Conservation (phyloP, 1,140 invertebrate genomes). For the Rhyzopertha dominica region DNA sequence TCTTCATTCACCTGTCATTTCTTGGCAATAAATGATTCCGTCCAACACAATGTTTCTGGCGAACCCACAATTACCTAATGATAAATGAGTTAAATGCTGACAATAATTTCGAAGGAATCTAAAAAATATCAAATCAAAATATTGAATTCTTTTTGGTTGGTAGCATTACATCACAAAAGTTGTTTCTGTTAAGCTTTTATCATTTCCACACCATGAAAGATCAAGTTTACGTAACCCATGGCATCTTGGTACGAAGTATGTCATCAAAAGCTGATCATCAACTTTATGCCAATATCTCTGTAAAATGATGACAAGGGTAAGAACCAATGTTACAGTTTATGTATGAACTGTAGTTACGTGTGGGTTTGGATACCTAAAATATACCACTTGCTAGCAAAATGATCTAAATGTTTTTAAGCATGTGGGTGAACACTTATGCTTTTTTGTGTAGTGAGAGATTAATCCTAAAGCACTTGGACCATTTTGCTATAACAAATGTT, state of each 20-base stretch:
- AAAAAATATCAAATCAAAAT: constrained; percentile 31
- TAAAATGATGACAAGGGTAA: too few species aligned
- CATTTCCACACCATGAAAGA: constrained; percentile 83
- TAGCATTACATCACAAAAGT: too few species aligned
- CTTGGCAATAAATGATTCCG: constrained; percentile 25
- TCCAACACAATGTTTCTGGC: constrained; percentile 22
- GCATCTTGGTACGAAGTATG: constrained; percentile 54
- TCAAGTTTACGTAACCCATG: constrained; percentile 71
- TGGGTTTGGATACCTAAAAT: too few species aligned
- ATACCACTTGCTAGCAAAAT: too few species aligned
- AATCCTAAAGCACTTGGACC: too few species aligned
- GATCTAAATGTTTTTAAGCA: too few species aligned
- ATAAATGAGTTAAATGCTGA: constrained; percentile 38
- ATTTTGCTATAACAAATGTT: too few species aligned
- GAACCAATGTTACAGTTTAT: too few species aligned
- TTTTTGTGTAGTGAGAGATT: too few species aligned
- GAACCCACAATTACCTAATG: constrained; percentile 34
- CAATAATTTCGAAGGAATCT: constrained; percentile 68
- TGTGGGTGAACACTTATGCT: too few species aligned
- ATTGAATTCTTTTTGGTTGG: too few species aligned
- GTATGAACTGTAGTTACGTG: too few species aligned
- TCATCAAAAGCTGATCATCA: constrained; percentile 46
- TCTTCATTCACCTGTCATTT: constrained; percentile 31
- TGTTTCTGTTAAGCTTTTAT: constrained; percentile 44
- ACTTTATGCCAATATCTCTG: constrained; percentile 54